Conservation (phyloP, 1,140 invertebrate genomes). For the Drosophila lacertosa region DNA sequence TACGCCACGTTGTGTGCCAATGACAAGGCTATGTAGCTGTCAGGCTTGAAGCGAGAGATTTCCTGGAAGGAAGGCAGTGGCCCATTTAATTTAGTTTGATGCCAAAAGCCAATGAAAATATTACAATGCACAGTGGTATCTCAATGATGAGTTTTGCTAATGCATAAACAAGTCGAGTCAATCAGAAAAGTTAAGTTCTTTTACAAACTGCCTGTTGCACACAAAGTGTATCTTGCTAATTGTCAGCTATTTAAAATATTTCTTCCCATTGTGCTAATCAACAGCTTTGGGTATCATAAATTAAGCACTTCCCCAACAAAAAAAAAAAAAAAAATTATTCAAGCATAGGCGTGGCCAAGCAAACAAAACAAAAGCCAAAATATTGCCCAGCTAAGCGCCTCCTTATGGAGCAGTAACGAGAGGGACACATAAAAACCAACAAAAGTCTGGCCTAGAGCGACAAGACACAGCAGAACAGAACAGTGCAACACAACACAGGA, state of each 20-base stretch:
- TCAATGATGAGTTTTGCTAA: not conserved
- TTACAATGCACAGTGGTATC: constrained; percentile 1
- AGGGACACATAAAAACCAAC: constrained; percentile 38
- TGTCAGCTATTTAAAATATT: constrained; percentile 50
- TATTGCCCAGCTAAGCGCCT: constrained; percentile 45
- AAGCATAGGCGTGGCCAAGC: constrained; percentile 23
- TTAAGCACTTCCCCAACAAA: constrained; percentile 28
- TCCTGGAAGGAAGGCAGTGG: constrained; percentile 14
- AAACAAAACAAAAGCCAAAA: constrained; percentile 46
- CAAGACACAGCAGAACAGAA: constrained; percentile 33
- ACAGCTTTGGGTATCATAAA: constrained; percentile 42
- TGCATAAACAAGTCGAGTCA: too few relatives aligned
- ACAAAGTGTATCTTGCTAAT: constrained; percentile 34
- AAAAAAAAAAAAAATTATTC: constrained; percentile 14
- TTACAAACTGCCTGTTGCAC: not conserved
- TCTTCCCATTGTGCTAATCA: constrained; percentile 35
- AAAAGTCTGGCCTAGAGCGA: constrained; percentile 41
- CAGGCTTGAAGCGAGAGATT: constrained; percentile 28
- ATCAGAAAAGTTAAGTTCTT: too few relatives aligned
- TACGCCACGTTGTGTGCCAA: constrained; percentile 44
- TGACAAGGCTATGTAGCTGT: constrained; percentile 56
- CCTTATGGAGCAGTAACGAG: constrained; percentile 33
- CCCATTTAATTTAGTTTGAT: constrained; percentile 48
- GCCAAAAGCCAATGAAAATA: constrained; percentile 5
- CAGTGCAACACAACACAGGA: constrained; percentile 8